Conservation (phyloP, 2,888 invertebrate species). For the Venusia cambrica region DNA sequence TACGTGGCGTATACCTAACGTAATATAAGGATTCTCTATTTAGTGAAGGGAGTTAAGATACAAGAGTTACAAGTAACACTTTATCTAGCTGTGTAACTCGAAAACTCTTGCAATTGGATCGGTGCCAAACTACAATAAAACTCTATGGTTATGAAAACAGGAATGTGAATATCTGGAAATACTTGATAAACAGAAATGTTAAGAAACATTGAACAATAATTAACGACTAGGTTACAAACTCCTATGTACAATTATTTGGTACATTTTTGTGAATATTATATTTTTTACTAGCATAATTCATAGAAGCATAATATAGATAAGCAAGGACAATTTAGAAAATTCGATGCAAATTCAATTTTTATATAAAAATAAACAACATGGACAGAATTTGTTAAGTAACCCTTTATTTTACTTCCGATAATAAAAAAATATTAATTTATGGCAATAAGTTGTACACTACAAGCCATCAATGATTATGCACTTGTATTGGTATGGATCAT, state of each 20-base stretch:
- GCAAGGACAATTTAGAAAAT: constrained; percentile 23
- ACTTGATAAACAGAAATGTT: constrained; percentile 1
- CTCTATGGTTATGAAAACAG: too few species aligned
- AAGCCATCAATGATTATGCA: constrained; percentile 24
- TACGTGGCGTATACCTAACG: too few species aligned
- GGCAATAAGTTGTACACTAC: constrained; percentile 43
- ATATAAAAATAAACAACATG: constrained; percentile 33
- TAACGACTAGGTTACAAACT: constrained; percentile 53
- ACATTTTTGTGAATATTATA: constrained; percentile 33
- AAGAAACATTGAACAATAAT: constrained; percentile 14
- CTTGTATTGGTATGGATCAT: constrained; percentile 12
- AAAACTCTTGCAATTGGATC: too few species aligned
- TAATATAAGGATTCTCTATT: too few species aligned
- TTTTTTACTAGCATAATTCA: constrained; percentile 24
- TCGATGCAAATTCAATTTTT: constrained; percentile 13
- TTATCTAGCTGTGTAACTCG: too few species aligned
- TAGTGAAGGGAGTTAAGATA: too few species aligned
- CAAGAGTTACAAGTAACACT: too few species aligned
- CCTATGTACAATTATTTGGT: constrained; percentile 68
- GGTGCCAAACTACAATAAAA: too few species aligned
- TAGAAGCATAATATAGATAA: constrained; percentile 17
- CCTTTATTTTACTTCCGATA: constrained; percentile 30
- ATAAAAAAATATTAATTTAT: constrained; percentile 41
- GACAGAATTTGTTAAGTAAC: constrained; percentile 59
- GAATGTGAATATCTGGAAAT: constrained; percentile 22